A percentile compares a stretch with the other conserved stretches of the same genome.
phyloP scores from a whole-genome alignment of 1,140 invertebrate genomes.

The Venturia canescens region DNA sequence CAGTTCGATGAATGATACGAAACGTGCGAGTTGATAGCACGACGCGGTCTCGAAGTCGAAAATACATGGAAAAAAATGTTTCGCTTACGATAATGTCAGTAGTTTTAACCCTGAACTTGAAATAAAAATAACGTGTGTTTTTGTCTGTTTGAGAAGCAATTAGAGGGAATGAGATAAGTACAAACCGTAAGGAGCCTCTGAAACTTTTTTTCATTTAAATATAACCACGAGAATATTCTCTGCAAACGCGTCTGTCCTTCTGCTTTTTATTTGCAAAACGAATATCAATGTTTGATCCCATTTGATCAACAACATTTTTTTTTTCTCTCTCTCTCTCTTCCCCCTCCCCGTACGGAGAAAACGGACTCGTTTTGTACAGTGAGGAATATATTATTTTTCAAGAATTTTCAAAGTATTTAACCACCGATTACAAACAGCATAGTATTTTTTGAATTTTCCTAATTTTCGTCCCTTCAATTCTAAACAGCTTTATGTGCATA shows the following conservation, averaged over 20 bases:
- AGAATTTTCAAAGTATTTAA: no score
- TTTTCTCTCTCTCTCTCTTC: no score
- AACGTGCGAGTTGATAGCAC: background rate
- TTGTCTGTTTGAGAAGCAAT: slow-evolving; percentile 34
- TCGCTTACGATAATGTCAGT: background rate
- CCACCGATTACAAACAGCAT: no score
- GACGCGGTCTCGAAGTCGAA: background rate
- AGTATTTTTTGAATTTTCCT: no score
- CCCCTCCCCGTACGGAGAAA: no score
- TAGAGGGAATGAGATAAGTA: slow-evolving; percentile 34
- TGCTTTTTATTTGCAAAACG: background rate
- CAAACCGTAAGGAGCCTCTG: background rate
- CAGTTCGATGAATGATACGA: background rate
- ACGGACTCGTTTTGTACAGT: no score
- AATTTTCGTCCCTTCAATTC: no score
- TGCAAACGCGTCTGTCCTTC: slow-evolving; percentile 1
- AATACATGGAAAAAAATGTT: slow-evolving; percentile 2
- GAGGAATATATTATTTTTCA: no score
- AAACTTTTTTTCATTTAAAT: slow-evolving; percentile 13
- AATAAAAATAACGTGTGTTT: slow-evolving; percentile 28
- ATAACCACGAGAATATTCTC: slow-evolving; percentile 26
- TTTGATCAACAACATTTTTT: background rate
- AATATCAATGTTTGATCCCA: background rate
- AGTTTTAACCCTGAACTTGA: background rate
- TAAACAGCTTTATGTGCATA: no score